A percentile compares a stretch with the other conserved stretches of the same genome.
Conservation (phyloP, 2,797 vertebrate species). For the Myotis pilosus region DNA sequence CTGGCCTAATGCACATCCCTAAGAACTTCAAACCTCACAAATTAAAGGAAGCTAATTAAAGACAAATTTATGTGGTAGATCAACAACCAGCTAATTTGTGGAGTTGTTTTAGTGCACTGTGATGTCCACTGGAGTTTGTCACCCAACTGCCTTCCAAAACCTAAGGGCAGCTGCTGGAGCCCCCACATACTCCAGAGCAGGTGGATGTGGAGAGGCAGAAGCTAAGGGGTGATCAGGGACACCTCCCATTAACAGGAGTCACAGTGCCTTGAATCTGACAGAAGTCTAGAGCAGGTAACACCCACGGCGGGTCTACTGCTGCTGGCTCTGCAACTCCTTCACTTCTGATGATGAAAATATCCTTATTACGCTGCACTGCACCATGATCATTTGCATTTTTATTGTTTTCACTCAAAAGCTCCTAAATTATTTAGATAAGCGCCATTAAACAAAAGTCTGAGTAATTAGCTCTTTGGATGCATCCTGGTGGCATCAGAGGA, state of each 20-base stretch:
- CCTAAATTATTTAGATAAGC: conserved; percentile 74
- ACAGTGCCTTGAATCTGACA: not conserved
- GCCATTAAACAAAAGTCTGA: conserved; percentile 71
- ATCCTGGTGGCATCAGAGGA: conserved; percentile 50
- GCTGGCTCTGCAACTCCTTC: not conserved
- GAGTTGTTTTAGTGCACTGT: not conserved
- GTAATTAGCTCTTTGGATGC: conserved; percentile 67
- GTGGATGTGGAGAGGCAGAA: not conserved
- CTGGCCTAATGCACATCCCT: not conserved
- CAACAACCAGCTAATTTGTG: not conserved
- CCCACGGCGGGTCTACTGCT: too few species aligned
- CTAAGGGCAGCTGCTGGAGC: not conserved
- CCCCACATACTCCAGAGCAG: not conserved
- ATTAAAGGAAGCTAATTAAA: not conserved
- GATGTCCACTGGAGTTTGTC: not conserved
- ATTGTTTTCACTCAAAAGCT: conserved; percentile 74
- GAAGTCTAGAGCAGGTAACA: too few species aligned
- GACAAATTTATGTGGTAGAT: not conserved
- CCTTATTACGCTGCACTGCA: conserved; percentile 24
- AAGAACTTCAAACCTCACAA: not conserved
- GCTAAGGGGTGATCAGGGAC: not conserved
- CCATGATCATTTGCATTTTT: conserved; percentile 71
- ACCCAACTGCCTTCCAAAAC: not conserved
- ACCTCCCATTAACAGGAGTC: accelerated
- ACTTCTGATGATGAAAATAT: conserved; percentile 58